Evolutionary conservation across 2,113 vertebrate genomes (phyloP), one percentile per base, ranked within the genome.

Genomic region (Phylloscopus trochiloides): DNA sequence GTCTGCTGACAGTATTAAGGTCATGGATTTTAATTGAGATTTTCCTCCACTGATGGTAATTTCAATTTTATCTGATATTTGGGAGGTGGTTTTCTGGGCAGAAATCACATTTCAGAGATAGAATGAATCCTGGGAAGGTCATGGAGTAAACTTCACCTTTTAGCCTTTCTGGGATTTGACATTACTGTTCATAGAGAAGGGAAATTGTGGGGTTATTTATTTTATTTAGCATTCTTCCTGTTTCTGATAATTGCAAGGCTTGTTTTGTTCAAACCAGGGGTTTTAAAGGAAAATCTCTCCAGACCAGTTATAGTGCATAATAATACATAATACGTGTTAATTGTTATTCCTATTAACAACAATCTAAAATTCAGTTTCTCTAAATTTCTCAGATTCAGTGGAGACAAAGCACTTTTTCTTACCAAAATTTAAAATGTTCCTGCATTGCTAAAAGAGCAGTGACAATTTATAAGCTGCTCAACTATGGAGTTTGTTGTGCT

Each of bases 401-500:
- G 90, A 94, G 28, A 36, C 31, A 73, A 92, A 94, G 32, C 51
- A 92, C 45, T 87, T 96, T 91, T 95, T 92, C 20, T 45, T 65
- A 82, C 25, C 59, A 89, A 91, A 66, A 79, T 89, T 94, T 88
- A 31, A 90, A 86, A 81, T 29, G 24, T 88, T 92, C 22, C 31
- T 32, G 6, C 38, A 68, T 92, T 82, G 20, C 59, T 79, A 94
- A 96, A 97, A 95, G 54, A 52, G 58, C 12, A 71, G 15, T 40
- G 34, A 90, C 40, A 96, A 93, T 94, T 77, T 96, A 36, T 86
- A 90, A 95, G 68, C 45, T 89, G 61, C 32, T 88, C 87, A 96
- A 96, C 82, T 87, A 88, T 59, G 91, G 89, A 81, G 88, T 76
- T 94, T 89, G 63, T 96, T 97, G 91, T 96, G 54, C 48, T 94